Evolutionary conservation across 2,113 vertebrate species (phyloP).

Genomic region (Anhinga anhinga): DNA sequence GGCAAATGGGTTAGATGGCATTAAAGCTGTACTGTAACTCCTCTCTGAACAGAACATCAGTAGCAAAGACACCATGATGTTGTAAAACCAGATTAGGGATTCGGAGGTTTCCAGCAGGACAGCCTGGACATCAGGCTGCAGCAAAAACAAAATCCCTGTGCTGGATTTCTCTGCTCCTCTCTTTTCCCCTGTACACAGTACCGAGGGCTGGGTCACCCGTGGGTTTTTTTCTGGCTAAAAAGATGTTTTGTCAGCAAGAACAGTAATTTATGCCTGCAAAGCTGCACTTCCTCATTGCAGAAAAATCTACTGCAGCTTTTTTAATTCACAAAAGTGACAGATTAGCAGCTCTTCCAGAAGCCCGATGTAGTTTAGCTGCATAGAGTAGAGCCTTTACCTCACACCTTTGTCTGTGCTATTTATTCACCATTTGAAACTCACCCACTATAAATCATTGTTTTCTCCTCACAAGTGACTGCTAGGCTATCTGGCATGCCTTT

Average conservation of each 20-base stretch:
- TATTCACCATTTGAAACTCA: not conserved
- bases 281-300: not conserved
- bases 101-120: not conserved
- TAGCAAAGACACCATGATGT: not conserved
- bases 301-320: not conserved
- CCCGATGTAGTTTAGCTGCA: not conserved
- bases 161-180: not conserved
- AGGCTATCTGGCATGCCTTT: not conserved
- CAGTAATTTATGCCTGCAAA: not conserved
- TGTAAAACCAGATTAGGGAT: not conserved
- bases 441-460: not conserved
- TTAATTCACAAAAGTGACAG: not conserved
- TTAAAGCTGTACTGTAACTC: not conserved
- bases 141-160: not conserved
- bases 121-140: not conserved
- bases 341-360: not conserved
- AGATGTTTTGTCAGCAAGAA: conserved; percentile 15
- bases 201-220: not conserved
- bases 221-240: not conserved
- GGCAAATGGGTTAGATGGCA: not conserved
- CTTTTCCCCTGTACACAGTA: not conserved
- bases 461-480: not conserved
- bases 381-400: not conserved
- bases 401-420: not conserved
- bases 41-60: not conserved